These are phyloP conservation scores for Drosophila mauritiana DNA, from an alignment of 1,140 invertebrate genomes.

Conservation along the genomic window DNA sequence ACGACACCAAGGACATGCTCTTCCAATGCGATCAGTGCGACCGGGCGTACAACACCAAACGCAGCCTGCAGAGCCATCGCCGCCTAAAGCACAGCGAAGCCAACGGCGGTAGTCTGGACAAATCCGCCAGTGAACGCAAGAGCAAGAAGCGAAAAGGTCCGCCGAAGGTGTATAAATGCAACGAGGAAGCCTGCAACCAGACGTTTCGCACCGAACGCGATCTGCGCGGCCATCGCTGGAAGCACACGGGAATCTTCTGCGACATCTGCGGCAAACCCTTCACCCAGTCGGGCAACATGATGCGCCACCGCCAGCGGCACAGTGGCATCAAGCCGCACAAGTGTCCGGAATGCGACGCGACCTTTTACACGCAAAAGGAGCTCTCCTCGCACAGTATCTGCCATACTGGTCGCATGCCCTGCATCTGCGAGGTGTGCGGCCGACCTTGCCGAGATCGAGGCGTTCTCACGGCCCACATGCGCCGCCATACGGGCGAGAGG, in stretches of 20 bases:
- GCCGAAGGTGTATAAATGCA: constrained; percentile 53
- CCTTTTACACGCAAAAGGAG: constrained; percentile 77
- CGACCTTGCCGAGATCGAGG: constrained; percentile 72
- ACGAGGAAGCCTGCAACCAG: constrained; percentile 57
- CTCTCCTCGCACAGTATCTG: constrained; percentile 74
- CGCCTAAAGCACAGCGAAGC: constrained; percentile 54
- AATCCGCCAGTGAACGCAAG: constrained; percentile 7
- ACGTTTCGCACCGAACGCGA: constrained; percentile 72
- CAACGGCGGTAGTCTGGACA: neutral
- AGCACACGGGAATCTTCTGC: constrained; percentile 78
- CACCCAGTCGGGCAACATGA: constrained; percentile 76
- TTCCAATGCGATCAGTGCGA: constrained; percentile 72
- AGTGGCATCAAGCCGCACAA: constrained; percentile 78
- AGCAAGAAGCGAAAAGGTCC: constrained; percentile 34
- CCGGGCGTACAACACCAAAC: constrained; percentile 67
- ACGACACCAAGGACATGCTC: constrained; percentile 61
- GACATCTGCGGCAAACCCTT: constrained; percentile 79
- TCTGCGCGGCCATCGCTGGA: constrained; percentile 70
- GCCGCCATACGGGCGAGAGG: constrained; percentile 90
- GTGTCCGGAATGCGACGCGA: constrained; percentile 65
- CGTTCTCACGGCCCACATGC: constrained; percentile 88
- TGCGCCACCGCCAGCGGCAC: constrained; percentile 74
- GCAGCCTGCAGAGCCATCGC: constrained; percentile 66
- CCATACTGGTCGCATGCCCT: constrained; percentile 73
- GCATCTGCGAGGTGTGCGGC: constrained; percentile 77